Evolutionary conservation across 2,113 vertebrate species (phyloP).

Genomic region (Aspidoscelis tigris): DNA sequence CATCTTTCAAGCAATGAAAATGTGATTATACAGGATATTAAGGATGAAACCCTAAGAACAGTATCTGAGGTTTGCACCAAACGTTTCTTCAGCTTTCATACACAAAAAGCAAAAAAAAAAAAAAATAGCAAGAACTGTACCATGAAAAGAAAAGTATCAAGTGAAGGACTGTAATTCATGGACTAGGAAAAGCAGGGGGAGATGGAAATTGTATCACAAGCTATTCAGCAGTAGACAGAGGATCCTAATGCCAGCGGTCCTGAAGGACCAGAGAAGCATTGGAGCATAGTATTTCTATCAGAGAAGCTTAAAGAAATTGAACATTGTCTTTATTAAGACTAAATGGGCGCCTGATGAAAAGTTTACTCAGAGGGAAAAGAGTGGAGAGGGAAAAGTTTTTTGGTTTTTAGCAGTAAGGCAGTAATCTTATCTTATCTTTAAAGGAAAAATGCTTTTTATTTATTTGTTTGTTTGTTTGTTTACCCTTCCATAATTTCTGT

Average conservation of each 20-base stretch:
- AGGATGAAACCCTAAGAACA: background rate
- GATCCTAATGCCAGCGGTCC: background rate
- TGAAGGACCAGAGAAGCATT: background rate
- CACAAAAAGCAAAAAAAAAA: background rate
- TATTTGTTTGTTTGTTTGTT: too few relatives aligned
- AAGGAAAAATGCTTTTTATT: too few relatives aligned
- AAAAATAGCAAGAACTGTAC: accelerated
- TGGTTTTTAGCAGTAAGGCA: too few relatives aligned
- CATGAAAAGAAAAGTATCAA: background rate
- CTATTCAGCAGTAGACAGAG: background rate
- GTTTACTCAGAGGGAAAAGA: background rate
- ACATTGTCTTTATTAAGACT: constrained; percentile 28
- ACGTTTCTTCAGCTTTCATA: background rate
- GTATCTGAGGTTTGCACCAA: background rate
- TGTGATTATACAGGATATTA: constrained; percentile 27
- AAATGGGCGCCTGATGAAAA: background rate
- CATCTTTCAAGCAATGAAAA: constrained; percentile 22
- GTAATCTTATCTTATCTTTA: too few relatives aligned
- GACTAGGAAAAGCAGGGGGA: background rate
- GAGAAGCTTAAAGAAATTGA: constrained; percentile 10
- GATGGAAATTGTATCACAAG: constrained; percentile 10
- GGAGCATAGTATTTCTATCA: constrained; percentile 21
- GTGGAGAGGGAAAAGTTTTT: too few relatives aligned
- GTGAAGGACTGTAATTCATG: background rate
- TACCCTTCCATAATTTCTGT: too few relatives aligned